phyloP scores from a whole-genome alignment of 2,113 vertebrate genomes.

The Tiliqua scincoides region DNA sequence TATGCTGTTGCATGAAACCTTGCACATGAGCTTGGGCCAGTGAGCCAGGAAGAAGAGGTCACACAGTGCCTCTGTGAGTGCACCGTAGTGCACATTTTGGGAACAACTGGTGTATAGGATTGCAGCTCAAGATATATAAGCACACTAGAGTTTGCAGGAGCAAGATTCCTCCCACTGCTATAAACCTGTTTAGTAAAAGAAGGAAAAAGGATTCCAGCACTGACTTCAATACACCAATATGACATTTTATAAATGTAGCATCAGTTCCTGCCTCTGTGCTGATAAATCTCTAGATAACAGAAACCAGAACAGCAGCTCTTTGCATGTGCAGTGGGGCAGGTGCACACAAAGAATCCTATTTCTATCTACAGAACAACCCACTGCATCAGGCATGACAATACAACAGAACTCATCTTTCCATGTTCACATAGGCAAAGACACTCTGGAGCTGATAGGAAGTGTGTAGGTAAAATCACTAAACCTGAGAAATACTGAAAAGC shows the following conservation, averaged over 20 bases:
- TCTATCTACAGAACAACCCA: not conserved
- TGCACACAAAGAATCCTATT: not conserved
- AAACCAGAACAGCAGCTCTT: not conserved
- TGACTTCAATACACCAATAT: not conserved
- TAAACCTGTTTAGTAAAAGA: not conserved
- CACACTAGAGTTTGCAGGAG: not conserved
- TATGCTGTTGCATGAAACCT: too few species aligned
- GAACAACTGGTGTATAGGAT: too few species aligned
- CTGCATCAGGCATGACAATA: not conserved
- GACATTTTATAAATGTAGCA: not conserved
- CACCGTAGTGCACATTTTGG: too few species aligned
- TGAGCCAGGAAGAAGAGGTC: too few species aligned
- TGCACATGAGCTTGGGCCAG: too few species aligned
- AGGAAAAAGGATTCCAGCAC: not conserved
- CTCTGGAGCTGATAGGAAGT: not conserved
- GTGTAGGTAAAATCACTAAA: constrained; percentile 61
- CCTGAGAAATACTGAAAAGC: constrained; percentile 56
- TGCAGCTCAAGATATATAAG: not conserved
- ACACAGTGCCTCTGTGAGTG: too few species aligned
- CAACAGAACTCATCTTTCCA: not conserved
- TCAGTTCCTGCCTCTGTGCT: not conserved
- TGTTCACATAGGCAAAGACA: not conserved
- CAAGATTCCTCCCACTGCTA: not conserved
- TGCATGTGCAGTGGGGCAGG: not conserved
- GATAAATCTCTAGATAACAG: not conserved